These are phyloP conservation scores for Meteorus cinctellus DNA, from an alignment of 2,888 invertebrate genomes.

Conservation along the genomic window DNA sequence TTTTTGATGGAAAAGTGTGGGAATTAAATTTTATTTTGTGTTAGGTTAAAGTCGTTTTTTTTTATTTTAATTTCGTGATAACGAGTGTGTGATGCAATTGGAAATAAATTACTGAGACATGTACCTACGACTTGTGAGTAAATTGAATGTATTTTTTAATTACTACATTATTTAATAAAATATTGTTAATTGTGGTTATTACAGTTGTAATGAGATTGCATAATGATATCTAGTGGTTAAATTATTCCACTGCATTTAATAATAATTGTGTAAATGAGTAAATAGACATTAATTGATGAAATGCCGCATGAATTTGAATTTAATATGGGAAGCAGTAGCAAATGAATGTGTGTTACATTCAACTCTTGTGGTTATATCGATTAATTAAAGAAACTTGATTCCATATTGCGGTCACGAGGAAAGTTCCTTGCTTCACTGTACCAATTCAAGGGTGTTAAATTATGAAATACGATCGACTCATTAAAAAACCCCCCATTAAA, in stretches of 20 bases:
- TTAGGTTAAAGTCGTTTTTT: not conserved
- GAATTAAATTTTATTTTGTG: not conserved
- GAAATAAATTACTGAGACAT: conserved; percentile 62
- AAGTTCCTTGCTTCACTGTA: conserved; percentile 24
- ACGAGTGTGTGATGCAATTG: conserved; percentile 60
- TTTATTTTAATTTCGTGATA: conserved; percentile 43
- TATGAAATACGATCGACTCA: conserved; percentile 37
- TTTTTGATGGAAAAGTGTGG: not conserved
- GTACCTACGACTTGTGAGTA: conserved; percentile 67
- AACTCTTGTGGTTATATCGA: conserved; percentile 29
- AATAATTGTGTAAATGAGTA: not conserved
- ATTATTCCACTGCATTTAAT: not conserved
- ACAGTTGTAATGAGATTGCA: not conserved
- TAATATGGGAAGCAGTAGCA: not conserved
- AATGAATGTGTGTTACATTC: not conserved
- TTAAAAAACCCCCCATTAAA: not conserved
- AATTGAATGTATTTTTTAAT: not conserved
- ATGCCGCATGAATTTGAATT: not conserved
- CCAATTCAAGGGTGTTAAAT: not conserved
- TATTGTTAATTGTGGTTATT: not conserved
- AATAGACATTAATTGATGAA: not conserved
- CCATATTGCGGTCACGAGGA: conserved; percentile 28
- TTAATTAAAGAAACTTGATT: conserved; percentile 41
- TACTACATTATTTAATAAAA: not conserved
- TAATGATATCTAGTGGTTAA: not conserved